Base-by-base conservation (phyloP, 2,888 invertebrate genomes). In the Orchesella flavescens region DNA sequence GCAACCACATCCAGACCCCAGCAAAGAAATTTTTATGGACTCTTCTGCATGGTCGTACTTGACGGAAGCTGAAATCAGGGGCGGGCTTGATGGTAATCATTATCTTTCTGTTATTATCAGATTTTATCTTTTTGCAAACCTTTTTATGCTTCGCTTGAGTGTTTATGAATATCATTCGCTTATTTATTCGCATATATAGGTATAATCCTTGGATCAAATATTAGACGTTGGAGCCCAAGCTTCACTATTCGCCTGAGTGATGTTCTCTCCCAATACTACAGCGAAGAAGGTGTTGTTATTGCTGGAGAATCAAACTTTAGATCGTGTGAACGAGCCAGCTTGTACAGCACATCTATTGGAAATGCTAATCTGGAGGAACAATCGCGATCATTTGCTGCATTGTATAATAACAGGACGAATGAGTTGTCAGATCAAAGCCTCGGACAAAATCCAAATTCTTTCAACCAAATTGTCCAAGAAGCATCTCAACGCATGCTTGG, bases 1-100 rank as follows among this genome's bases (percentile, higher is more conserved):
- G 15, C 34, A 84, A 0, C 46, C 82, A 5, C 68, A 87, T 15
- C 34, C 76, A 2, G 65, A 85, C 76, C 68, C 83, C 1, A 57
- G n/a, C 53, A 66, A 75, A 13, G 86, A 88, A 34, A 76, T 81
- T 19, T 84, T 68, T 61, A 69, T 66, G 24, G 66, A 23, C 0
- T 5, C 61, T n/a, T 80, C 84, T 15, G 77, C 87, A 23, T 88
- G 86, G 86, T 75, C 86, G 21, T 84, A 76, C 34, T 69, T 87
- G 75, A 88, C 87, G 5, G 86, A 86, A 68, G 85, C 88, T n/a
- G 88, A 88, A 82, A 77, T 88, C 43, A 74, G 88, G 10, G 88
- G 88, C 23, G 87, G 87, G 23, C 59, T 87, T 46, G 88, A 88
- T 82, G 88, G 88, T 88, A 85, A 68, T 68, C 19, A n/a, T 15